phyloP scores from a whole-genome alignment of 2,888 invertebrate species.

The Orthonevra nobilis region DNA sequence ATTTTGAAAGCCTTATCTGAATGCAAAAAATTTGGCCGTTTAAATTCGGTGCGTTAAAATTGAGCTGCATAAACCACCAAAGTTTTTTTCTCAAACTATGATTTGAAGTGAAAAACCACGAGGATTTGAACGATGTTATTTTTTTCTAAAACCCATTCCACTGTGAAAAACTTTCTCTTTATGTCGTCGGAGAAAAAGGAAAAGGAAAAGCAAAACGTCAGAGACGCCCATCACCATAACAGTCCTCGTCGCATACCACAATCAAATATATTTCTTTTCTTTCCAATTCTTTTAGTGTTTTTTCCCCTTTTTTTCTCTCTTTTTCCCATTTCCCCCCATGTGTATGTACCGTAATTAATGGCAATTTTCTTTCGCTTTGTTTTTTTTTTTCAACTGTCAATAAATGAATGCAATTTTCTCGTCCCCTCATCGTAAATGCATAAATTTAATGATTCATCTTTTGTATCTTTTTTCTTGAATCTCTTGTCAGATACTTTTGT shows the following conservation, averaged over 20 bases:
- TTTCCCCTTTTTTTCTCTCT: slow-evolving; percentile 1
- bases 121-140: too few relatives aligned
- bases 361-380: slow-evolving; percentile 28
- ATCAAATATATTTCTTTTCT: too few relatives aligned
- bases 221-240: slow-evolving; percentile 27
- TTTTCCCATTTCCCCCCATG: too few relatives aligned
- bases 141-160: background rate
- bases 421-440: slow-evolving; percentile 42
- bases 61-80: too few relatives aligned
- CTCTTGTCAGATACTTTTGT: background rate
- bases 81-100: too few relatives aligned
- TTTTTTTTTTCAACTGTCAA: slow-evolving; percentile 40
- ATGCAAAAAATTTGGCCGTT: too few relatives aligned
- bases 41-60: too few relatives aligned
- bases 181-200: background rate
- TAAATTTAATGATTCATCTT: slow-evolving; percentile 59
- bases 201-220: slow-evolving; percentile 24
- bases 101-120: too few relatives aligned
- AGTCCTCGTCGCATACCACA: too few relatives aligned
- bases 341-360: slow-evolving; percentile 54
- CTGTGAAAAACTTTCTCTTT: slow-evolving; percentile 33
- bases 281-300: background rate
- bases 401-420: slow-evolving; percentile 53
- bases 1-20: too few relatives aligned
- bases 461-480: slow-evolving; percentile 5